phyloP scores from a whole-genome alignment of 2,797 vertebrate genomes.

The Arctocebus calabarensis region DNA sequence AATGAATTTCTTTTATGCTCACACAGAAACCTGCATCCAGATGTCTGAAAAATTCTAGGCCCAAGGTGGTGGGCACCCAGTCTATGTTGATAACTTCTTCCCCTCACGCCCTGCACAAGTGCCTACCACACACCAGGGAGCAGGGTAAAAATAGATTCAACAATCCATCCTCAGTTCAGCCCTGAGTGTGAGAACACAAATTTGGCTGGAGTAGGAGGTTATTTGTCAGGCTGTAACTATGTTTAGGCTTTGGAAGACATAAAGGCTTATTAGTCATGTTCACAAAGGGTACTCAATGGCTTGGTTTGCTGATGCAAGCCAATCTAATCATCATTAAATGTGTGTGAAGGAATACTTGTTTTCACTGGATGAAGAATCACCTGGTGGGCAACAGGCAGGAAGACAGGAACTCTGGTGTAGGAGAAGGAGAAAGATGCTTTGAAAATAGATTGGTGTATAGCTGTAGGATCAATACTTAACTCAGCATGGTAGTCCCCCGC shows the following conservation, averaged over 20 bases:
- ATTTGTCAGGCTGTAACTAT: neutral
- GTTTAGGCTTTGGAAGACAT: slow-evolving; percentile 48
- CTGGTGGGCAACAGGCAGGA: neutral
- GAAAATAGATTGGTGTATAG: neutral
- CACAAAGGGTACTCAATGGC: slow-evolving; percentile 65
- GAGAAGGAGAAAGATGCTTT: neutral
- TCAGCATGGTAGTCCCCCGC: neutral
- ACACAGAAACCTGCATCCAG: neutral
- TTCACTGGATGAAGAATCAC: neutral
- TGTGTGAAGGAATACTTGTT: slow-evolving; percentile 59
- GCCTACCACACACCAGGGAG: no score
- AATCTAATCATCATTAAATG: slow-evolving; percentile 75
- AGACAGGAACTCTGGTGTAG: neutral
- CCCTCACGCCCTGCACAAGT: neutral
- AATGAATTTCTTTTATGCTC: neutral
- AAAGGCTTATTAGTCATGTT: slow-evolving; percentile 63
- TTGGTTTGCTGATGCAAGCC: slow-evolving; percentile 74
- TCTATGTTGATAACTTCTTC: accelerated
- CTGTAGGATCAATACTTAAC: accelerated
- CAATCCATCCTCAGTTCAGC: neutral
- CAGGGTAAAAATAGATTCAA: neutral
- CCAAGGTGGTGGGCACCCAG: accelerated
- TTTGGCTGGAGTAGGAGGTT: neutral
- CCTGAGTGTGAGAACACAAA: neutral
- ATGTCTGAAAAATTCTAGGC: accelerated